Evolutionary conservation across 2,888 invertebrate species (phyloP).

Genomic region (Pterostichus niger): DNA sequence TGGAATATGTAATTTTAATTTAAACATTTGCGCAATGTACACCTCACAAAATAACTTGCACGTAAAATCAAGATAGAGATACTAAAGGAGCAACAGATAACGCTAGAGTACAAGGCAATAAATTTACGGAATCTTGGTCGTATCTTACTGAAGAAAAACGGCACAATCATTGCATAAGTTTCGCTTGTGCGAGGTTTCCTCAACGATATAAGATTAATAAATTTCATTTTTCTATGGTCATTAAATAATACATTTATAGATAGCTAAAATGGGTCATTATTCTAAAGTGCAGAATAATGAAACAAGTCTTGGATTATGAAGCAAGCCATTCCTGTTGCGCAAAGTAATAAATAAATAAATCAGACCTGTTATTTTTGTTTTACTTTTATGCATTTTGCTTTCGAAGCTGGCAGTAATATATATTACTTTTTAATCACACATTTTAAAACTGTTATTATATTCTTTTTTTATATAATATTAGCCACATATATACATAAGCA

Average conservation of each 20-base stretch:
- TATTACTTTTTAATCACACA: no score
- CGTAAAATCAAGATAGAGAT: slow-evolving; percentile 5
- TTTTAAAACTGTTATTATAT: no score
- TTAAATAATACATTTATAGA: not conserved
- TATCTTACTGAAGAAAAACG: not conserved
- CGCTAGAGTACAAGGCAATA: not conserved
- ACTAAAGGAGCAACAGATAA: slow-evolving; percentile 23
- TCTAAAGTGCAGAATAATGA: no score
- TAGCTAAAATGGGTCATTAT: no score
- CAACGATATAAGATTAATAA: not conserved
- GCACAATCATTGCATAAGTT: not conserved
- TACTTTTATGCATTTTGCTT: no score
- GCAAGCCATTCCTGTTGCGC: no score
- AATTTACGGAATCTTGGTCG: slow-evolving; percentile 8
- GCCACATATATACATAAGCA: no score
- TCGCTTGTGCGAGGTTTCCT: not conserved
- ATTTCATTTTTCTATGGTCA: not conserved
- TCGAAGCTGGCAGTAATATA: no score
- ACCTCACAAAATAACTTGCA: not conserved
- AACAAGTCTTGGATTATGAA: no score
- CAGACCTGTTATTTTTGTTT: no score
- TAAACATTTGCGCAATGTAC: slow-evolving; percentile 27
- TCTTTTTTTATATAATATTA: no score
- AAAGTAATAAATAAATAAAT: no score
- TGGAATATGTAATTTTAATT: slow-evolving; percentile 12